A percentile compares a stretch with the other conserved stretches of the same genome.
Evolutionary conservation across 1,140 invertebrate genomes (phyloP).

Genomic region (Eriocheir sinensis): DNA sequence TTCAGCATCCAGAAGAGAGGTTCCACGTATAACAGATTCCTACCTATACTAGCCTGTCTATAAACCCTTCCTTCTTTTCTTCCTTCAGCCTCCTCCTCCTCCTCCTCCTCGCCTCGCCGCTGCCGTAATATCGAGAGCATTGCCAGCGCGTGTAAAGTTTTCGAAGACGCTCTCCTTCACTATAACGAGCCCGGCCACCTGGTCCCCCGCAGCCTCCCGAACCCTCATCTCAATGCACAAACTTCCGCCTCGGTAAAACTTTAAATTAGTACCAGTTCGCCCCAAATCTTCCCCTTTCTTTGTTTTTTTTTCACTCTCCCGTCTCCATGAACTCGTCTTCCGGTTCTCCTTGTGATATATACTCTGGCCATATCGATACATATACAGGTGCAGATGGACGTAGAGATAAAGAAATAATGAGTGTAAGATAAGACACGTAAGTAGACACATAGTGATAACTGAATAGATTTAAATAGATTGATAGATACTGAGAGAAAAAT

Average conservation of each 20-base stretch:
- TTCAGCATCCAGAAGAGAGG: no score
- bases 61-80: no score
- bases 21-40: no score
- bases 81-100: background rate
- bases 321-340: background rate
- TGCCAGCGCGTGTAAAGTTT: slow-evolving; percentile 74
- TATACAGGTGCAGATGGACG: no score
- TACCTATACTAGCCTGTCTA: no score
- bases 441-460: background rate
- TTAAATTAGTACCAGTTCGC: slow-evolving; percentile 75
- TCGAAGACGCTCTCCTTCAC: slow-evolving; percentile 66
- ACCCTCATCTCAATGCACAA: slow-evolving; percentile 76
- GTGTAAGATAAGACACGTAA: no score
- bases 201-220: slow-evolving; percentile 41
- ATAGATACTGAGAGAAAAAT: background rate
- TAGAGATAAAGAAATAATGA: no score
- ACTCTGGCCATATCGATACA: no score
- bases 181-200: slow-evolving; percentile 73
- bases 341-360: background rate
- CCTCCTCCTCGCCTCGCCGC: background rate
- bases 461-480: background rate
- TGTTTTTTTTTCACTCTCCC: background rate
- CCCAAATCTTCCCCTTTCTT: background rate
- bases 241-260: slow-evolving; percentile 69
- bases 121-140: slow-evolving; percentile 71